Conservation (phyloP, 2,797 vertebrate genomes). For the Lepidocolaptes lacrymiger region DNA sequence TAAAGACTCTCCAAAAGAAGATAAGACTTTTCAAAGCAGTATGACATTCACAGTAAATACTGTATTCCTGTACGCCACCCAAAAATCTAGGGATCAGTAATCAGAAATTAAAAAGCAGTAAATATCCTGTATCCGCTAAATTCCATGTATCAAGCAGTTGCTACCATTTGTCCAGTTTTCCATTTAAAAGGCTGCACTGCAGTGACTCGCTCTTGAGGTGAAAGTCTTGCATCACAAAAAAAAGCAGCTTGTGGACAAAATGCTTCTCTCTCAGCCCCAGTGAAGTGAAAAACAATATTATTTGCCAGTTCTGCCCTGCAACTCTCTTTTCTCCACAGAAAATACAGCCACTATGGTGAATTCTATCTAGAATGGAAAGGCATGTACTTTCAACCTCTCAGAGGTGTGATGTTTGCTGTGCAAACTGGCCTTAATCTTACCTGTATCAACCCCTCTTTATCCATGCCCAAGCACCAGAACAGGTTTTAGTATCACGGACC, state of each 20-base stretch:
- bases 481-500: not conserved
- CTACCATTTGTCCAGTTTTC: not conserved
- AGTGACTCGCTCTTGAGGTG: not conserved
- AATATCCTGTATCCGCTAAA: not conserved
- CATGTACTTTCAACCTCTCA: no score
- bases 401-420: accelerated
- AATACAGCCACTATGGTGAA: not conserved
- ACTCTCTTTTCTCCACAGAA: not conserved
- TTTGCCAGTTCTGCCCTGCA: not conserved
- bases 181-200: not conserved
- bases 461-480: no score
- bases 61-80: not conserved
- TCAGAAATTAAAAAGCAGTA: not conserved
- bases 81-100: not conserved
- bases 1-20: not conserved
- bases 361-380: not conserved
- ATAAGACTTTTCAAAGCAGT: not conserved
- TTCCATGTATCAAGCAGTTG: accelerated
- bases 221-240: not conserved
- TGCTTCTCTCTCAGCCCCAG: not conserved
- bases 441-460: not conserved
- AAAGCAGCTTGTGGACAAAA: not conserved
- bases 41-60: not conserved
- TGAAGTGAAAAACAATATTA: not conserved
- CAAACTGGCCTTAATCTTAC: not conserved